Conservation (phyloP, 2,113 vertebrate genomes). For the Hipposideros armiger region DNA sequence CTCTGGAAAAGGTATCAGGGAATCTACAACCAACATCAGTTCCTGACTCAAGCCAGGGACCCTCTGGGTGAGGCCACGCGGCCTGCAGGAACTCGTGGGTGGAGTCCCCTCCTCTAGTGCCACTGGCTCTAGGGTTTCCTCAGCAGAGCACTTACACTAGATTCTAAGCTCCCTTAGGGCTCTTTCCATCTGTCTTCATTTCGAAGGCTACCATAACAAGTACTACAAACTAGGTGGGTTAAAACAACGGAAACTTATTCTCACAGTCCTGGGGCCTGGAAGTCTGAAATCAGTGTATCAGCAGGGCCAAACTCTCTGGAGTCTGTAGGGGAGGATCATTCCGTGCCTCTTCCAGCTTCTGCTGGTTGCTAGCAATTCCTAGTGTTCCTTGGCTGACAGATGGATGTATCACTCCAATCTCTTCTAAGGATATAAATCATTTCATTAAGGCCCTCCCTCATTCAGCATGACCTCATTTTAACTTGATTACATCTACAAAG, state of each 20-base stretch:
- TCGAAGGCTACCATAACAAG: background rate
- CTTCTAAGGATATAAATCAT: background rate
- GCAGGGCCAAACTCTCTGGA: background rate
- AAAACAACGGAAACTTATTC: background rate
- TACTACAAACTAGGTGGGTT: background rate
- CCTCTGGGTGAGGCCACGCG: background rate
- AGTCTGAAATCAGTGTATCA: background rate
- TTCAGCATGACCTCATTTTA: background rate
- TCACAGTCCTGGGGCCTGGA: background rate
- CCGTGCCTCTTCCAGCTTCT: background rate
- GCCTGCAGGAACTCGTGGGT: background rate
- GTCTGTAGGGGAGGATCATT: background rate
- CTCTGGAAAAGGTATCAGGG: conserved; percentile 90
- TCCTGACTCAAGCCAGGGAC: background rate
- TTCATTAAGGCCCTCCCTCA: background rate
- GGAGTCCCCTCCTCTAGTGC: too few relatives aligned
- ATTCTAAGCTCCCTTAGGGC: background rate
- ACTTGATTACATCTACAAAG: background rate
- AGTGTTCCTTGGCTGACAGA: background rate
- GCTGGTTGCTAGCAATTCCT: background rate
- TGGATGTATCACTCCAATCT: background rate
- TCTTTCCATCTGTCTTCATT: background rate
- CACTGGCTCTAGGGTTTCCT: background rate
- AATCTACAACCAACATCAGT: background rate
- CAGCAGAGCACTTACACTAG: too few relatives aligned